Percentiles rank a stretch among this genome's conserved stretches.
Conservation (phyloP, 2,113 vertebrate genomes). For the Galeopterus variegatus region DNA sequence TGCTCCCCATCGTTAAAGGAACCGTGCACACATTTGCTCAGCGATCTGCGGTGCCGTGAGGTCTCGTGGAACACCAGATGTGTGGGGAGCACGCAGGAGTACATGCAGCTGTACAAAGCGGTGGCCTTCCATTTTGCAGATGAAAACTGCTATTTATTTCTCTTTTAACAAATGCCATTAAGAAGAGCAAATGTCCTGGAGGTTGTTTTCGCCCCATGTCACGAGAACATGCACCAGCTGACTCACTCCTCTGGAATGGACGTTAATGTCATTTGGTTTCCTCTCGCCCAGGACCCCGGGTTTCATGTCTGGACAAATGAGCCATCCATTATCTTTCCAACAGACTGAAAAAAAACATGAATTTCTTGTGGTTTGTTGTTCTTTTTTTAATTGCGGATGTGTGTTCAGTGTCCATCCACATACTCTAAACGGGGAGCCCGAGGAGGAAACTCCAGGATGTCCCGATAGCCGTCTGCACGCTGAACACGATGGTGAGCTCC, state of each 20-base stretch:
- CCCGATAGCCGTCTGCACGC: neutral
- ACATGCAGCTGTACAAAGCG: slow-evolving; percentile 36
- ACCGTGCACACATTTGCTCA: slow-evolving; percentile 38
- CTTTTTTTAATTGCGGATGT: slow-evolving; percentile 80
- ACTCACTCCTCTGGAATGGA: slow-evolving; percentile 87
- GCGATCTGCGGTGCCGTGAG: slow-evolving; percentile 67
- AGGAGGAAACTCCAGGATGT: neutral
- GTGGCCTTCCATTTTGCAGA: slow-evolving; percentile 58
- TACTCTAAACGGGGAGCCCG: neutral
- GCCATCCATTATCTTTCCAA: slow-evolving; percentile 82
- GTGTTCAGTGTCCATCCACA: neutral
- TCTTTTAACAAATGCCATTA: slow-evolving; percentile 69
- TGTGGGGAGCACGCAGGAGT: neutral
- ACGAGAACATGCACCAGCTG: slow-evolving; percentile 74
- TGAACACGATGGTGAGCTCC: neutral
- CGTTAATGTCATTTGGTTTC: slow-evolving; percentile 81
- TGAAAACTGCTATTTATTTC: neutral
- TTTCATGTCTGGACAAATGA: slow-evolving; percentile 82
- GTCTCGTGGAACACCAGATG: neutral
- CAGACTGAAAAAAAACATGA: slow-evolving; percentile 75
- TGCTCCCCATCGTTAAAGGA: neutral
- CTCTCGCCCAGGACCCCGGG: slow-evolving; percentile 81
- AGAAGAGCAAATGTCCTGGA: slow-evolving; percentile 71
- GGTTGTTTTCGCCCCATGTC: slow-evolving; percentile 72
- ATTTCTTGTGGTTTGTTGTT: slow-evolving; percentile 68